Percentiles rank a stretch among this genome's conserved stretches.
phyloP scores from a whole-genome alignment of 2,113 vertebrate genomes.

The Naja naja region DNA sequence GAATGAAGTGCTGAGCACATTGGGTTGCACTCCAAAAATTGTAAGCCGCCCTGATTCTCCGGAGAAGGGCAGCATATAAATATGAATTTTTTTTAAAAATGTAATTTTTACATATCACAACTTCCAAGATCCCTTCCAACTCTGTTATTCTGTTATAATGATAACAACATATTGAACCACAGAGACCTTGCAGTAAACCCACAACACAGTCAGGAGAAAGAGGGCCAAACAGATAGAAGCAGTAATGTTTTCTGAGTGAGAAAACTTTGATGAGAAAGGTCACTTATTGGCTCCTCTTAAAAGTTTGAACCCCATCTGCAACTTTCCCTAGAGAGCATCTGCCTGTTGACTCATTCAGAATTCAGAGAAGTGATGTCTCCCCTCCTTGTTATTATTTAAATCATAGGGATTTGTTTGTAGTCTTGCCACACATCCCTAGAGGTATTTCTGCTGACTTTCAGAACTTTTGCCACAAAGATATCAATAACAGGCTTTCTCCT shows the following conservation, averaged over 20 bases:
- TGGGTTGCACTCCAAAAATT: too few species aligned
- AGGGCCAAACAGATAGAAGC: not conserved
- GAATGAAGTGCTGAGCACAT: too few species aligned
- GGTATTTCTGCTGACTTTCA: not conserved
- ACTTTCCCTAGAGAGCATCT: not conserved
- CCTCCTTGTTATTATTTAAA: not conserved
- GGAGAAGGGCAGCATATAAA: too few species aligned
- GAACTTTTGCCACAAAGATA: not conserved
- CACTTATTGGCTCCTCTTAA: not conserved
- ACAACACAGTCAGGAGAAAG: too few species aligned
- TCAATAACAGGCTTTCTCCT: not conserved
- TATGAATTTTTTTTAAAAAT: too few species aligned
- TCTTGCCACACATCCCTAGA: not conserved
- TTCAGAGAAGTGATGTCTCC: not conserved
- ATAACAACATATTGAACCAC: too few species aligned
- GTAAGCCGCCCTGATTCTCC: too few species aligned
- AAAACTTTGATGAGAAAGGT: too few species aligned
- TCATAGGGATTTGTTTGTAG: not conserved
- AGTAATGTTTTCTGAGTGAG: not conserved
- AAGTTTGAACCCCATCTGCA: not conserved
- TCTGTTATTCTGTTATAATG: too few species aligned
- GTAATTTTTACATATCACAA: too few species aligned
- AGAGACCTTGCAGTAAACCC: too few species aligned
- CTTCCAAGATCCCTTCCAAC: too few species aligned
- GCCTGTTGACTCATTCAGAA: not conserved